phyloP scores from a whole-genome alignment of 37 sponge, comb jelly and placozoan genomes.

The Corticium candelabrum region DNA sequence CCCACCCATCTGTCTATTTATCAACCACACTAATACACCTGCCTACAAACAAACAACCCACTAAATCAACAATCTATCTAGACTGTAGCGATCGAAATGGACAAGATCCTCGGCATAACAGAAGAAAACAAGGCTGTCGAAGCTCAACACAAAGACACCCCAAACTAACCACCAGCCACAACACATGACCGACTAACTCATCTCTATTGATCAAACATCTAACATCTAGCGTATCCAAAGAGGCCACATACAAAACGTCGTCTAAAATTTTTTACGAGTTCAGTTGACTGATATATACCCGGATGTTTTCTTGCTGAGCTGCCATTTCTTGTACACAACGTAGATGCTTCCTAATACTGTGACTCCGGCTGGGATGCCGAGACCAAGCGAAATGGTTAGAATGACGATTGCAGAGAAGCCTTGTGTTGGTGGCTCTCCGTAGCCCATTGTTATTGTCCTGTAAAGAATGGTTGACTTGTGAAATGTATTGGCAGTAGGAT shows the following conservation, averaged over 20 bases:
- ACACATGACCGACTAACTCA: too few species aligned
- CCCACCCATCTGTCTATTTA: too few species aligned
- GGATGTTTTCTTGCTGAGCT: not conserved
- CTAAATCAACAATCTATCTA: not conserved
- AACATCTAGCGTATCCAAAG: too few species aligned
- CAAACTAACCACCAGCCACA: too few species aligned
- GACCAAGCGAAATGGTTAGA: not conserved
- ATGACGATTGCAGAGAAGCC: not conserved
- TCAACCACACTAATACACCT: not conserved
- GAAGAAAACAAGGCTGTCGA: not conserved
- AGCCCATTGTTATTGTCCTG: not conserved
- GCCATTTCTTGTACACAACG: not conserved
- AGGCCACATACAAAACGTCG: too few species aligned
- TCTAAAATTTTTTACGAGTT: too few species aligned
- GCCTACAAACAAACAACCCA: not conserved
- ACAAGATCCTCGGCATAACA: not conserved
- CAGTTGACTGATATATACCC: too few species aligned
- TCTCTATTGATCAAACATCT: too few species aligned
- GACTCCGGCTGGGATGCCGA: not conserved
- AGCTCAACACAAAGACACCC: not conserved
- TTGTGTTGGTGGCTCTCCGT: not conserved
- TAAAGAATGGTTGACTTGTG: not conserved
- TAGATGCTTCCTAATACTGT: not conserved
- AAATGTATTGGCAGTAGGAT: too few species aligned
- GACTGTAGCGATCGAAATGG: not conserved